These are phyloP conservation scores for Champsocephalus gunnari DNA, from an alignment of 2,797 vertebrate genomes.

Conservation along the genomic window DNA sequence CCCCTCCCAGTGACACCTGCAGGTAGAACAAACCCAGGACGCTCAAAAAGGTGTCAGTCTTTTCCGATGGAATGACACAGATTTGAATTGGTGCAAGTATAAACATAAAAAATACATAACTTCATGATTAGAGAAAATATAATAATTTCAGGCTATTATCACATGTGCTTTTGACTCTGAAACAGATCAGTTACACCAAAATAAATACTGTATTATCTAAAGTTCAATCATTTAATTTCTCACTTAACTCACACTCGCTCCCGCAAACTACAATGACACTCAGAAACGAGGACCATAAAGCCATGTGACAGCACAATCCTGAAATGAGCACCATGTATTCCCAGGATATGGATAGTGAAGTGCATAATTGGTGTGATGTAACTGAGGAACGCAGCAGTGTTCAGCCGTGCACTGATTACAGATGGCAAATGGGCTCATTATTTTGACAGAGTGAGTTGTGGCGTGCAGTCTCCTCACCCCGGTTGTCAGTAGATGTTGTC, in stretches of 20 bases:
- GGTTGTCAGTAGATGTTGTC: conserved; percentile 96
- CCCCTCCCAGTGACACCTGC: conserved; percentile 95
- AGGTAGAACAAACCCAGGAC: neutral
- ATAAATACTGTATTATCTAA: neutral
- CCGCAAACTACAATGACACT: conserved; percentile 4
- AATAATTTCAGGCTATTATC: no score
- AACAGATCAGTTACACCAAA: neutral
- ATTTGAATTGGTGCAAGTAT: neutral
- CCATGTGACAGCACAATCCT: conserved; percentile 16
- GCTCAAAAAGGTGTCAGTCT: neutral
- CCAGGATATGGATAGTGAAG: conserved; percentile 29
- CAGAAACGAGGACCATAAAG: neutral
- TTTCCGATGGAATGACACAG: no score
- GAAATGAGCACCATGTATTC: conserved; percentile 31
- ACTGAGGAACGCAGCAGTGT: conserved; percentile 16
- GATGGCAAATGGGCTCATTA: conserved; percentile 31
- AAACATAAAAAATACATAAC: neutral
- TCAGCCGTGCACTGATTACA: conserved; percentile 30
- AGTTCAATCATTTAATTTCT: neutral
- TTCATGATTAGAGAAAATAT: neutral
- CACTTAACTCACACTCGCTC: conserved; percentile 10
- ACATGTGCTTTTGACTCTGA: no score
- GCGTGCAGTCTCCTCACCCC: conserved; percentile 86
- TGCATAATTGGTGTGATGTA: conserved; percentile 44
- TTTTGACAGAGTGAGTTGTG: conserved; percentile 28